Conservation (phyloP, 2,888 invertebrate species). For the Mythimna vitellina region DNA sequence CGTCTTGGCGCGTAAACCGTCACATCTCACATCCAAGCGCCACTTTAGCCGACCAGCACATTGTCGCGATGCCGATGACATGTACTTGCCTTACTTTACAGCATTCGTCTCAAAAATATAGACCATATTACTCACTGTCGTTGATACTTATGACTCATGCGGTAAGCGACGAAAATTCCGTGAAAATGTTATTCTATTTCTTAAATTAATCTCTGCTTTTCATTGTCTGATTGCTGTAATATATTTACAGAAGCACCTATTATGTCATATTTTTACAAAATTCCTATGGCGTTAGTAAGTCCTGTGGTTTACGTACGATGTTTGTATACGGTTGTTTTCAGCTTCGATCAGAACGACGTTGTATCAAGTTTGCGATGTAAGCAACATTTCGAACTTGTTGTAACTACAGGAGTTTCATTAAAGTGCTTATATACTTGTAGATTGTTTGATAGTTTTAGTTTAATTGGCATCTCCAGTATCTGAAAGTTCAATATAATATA, state of each 20-base stretch:
- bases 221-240: constrained; percentile 35
- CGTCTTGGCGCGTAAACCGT: constrained; percentile 77
- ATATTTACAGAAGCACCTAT: constrained; percentile 18
- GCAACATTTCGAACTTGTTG: constrained; percentile 24
- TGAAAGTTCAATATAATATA: constrained; percentile 9
- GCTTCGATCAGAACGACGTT: constrained; percentile 10
- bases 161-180: constrained; percentile 43
- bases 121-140: constrained; percentile 65
- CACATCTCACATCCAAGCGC: constrained; percentile 59
- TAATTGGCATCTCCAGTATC: constrained; percentile 3
- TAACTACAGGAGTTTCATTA: constrained; percentile 21
- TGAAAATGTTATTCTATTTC: constrained; percentile 52
- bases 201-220: constrained; percentile 49
- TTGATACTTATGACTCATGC: constrained; percentile 58
- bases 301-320: constrained; percentile 13
- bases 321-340: constrained; percentile 4
- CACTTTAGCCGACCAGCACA: constrained; percentile 60
- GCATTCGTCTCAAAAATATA: constrained; percentile 59
- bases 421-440: constrained; percentile 4
- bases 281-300: constrained; percentile 29
- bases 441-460: constrained; percentile 30
- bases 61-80: constrained; percentile 75
- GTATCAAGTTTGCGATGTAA: constrained; percentile 24
- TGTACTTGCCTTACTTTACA: constrained; percentile 69
- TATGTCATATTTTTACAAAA: constrained; percentile 29